Base-by-base conservation (phyloP, 2,888 invertebrate genomes). In the Cantharis flavilabris region DNA sequence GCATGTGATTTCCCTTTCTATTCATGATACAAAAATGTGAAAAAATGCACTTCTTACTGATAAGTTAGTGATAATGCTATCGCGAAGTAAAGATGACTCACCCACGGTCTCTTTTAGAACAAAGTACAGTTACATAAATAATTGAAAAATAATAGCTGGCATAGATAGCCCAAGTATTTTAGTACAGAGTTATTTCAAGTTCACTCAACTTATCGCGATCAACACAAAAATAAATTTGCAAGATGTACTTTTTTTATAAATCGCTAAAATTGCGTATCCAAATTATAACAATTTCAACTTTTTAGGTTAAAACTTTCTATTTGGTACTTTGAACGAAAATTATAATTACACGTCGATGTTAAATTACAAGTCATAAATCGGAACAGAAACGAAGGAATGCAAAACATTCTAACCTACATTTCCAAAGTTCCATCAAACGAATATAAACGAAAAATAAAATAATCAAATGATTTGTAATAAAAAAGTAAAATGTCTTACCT, bases 91-190 rank as follows among this genome's bases (percentile, higher is more conserved):
- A 0, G 20, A 26, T 67, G 20, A 67, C 9, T 23, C 65, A 67
- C 26, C n/a, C 20, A 9, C 23, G 7, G 3, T 23, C 49, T 49
- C 20, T 23, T 67, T 67, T 67, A 23, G 65, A 67, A n/a, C 65
- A 23, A 67, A 67, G 65, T 67, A 67, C 65, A 23, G 65, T 67
- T 67, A 67, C 26, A 67, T 67, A 67, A 67, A 67, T 67, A 49
- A 49, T 49, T 49, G 49, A 23, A 26, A 13, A 67, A 26, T 23
- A 23, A 67, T 23, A 67, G 26, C 65, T 67, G 65, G 65, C 65
- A 67, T 26, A 20, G 65, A 67, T 67, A 67, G 14, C n/a, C 20
- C 13, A 67, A 26, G 65, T 67, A 67, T 67, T 67, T 67, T 18
- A 26, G 65, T 67, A 23, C 23, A 23, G 13, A 23, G 23, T 67